Base-by-base conservation (phyloP, 2,797 vertebrate species). In the Telmatherina bonti region DNA sequence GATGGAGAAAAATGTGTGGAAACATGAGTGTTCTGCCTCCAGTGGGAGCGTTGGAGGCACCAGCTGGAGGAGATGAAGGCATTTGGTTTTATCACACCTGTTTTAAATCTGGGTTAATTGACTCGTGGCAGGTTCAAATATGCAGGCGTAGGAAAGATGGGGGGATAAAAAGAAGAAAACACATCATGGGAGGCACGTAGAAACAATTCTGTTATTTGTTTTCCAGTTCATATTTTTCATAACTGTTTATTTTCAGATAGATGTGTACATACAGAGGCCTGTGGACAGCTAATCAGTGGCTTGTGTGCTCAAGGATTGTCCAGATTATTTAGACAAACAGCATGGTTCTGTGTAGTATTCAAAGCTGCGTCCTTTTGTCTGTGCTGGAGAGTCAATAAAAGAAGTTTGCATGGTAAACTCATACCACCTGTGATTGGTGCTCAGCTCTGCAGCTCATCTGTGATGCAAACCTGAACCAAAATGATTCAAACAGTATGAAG, bases 31-130 rank as follows among this genome's bases (percentile, higher is more conserved):
- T 15, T 71, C 18, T 18, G 29, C 30, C 13, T 12, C n/a, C 24
- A 49, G 65, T 56, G 43, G 66, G 67, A 12, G 41, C 26, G 15
- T 60, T 67, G 60, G 30, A 61, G 30, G 62, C 58, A 5, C 24
- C 38, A 59, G 68, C 69, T 78, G 67, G 69, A 81, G 67, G 59
- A n/a, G 10, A 12, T 30, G 13, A 64, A 41, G 55, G 6, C 24
- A 11, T 62, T 54, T 36, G 35, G 69, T 73, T 77, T 57, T 36
- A 45, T 45, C 63, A 71, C 68, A 78, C 64, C 65, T 64, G 54
- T 26, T 62, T 47, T 29, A 51, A 74, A 33, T 59, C 22, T 52
- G 67, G 70, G 71, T 76, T 76, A 81, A 85, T 74, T 82, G 41
- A 74, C 64, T 78, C 53, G 47, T 49, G 72, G 33, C 70, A 70